A percentile compares a stretch with the other conserved stretches of the same genome.
phyloP scores from a whole-genome alignment of 2,888 invertebrate genomes.

The Lomographa bimaculata region DNA sequence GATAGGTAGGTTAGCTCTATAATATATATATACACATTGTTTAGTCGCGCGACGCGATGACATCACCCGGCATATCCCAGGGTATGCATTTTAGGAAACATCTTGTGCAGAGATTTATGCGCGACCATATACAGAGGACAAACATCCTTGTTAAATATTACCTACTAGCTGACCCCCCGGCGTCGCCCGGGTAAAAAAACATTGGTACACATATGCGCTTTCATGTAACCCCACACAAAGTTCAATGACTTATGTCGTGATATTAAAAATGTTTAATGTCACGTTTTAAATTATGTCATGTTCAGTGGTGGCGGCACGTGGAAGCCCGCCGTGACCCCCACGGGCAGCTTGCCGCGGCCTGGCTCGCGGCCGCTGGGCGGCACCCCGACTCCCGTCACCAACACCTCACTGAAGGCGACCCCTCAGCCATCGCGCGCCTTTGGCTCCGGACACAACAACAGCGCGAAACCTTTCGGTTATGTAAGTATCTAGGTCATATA shows the following conservation, averaged over 20 bases:
- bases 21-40: slow-evolving; percentile 30
- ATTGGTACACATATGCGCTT: no score
- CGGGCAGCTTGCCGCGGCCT: slow-evolving; percentile 88
- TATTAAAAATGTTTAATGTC: no score
- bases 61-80: slow-evolving; percentile 24
- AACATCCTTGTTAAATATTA: slow-evolving; percentile 3
- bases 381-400: slow-evolving; percentile 89
- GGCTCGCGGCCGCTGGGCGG: slow-evolving; percentile 75
- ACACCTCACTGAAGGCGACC: slow-evolving; percentile 92
- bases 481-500: slow-evolving; percentile 67
- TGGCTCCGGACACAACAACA: slow-evolving; percentile 94
- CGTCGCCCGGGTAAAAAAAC: no score
- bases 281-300: no score
- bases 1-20: slow-evolving; percentile 21
- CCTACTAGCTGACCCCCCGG: no score
- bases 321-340: slow-evolving; percentile 94
- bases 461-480: slow-evolving; percentile 92
- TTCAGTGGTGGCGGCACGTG: slow-evolving; percentile 95
- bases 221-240: no score
- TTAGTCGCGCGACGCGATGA: slow-evolving; percentile 30
- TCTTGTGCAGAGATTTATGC: slow-evolving; percentile 5
- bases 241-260: no score
- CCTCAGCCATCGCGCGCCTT: slow-evolving; percentile 88
- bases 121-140: slow-evolving; percentile 10
- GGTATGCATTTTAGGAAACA: slow-evolving; percentile 12